Base-by-base conservation (phyloP, 2,888 invertebrate genomes). In the Pseudeuparius sepicola region DNA sequence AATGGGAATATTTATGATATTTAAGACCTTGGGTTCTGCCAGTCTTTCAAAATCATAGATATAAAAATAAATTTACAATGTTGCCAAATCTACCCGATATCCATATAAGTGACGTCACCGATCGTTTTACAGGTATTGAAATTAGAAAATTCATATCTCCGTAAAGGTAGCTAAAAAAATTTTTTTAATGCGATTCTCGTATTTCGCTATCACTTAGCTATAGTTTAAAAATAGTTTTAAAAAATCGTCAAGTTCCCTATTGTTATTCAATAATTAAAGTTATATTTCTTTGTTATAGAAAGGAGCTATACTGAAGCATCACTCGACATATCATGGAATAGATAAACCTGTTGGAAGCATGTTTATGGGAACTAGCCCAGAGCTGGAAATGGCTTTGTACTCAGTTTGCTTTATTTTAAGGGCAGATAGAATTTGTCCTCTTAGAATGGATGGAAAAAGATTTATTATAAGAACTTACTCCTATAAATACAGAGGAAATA, bases 381-480 rank as follows among this genome's bases (percentile, higher is more conserved):
- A 93, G 62, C 66, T 92, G 44, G 93, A 94, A 61, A 71, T 94
- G 64, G 85, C 92, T 0, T 60, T 93, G 2, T 93, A 89, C 58
- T 85, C 90, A 0, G 70, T 89, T 3, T 94, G 93, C 55, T 90
- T 84, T 57, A 65, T 85, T 25, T 65, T 82, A 9, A 72, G 87
- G 33, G 75, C 81, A 1, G 81, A 84, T 50, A 66, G 71, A 38
- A 69, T 75, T 4, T 90, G 89, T 49, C 79, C 78, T 0, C 67
- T 89, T 7, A 75, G 76, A 33, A 62, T 88, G 38, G 76, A 71
- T 40, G 80, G 77, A 18, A 76, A 76, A 40, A 72, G 72, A 43
- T 75, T 89, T 42, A 71, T 72, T 41, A 78, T 90, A 42, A 63
- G 78, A 42, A 84, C 88, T 0, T 76, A 79, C 51, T 78, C 75